A percentile compares a stretch with the other conserved stretches of the same genome.
phyloP scores from a whole-genome alignment of 2,113 vertebrate genomes.

The Phyllostomus discolor region DNA sequence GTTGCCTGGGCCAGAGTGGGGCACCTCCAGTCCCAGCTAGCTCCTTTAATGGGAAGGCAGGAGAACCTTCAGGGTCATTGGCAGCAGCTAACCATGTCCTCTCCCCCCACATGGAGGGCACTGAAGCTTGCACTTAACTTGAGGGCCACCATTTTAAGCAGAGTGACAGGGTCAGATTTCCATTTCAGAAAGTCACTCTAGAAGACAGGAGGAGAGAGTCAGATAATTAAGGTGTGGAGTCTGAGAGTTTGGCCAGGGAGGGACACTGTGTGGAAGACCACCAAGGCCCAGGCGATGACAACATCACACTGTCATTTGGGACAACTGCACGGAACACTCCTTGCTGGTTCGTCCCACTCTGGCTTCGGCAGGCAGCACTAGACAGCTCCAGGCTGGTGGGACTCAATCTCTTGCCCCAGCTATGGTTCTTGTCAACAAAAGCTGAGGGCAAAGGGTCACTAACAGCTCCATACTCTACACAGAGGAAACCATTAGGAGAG shows the following conservation, averaged over 20 bases:
- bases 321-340: background rate
- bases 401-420: background rate
- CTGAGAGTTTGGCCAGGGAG: background rate
- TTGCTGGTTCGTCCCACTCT: accelerated
- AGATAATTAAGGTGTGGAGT: background rate
- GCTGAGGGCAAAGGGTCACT: background rate
- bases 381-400: background rate
- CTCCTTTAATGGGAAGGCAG: background rate
- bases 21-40: background rate
- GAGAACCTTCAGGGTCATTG: background rate
- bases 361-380: background rate
- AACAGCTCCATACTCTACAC: background rate
- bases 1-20: too few species aligned
- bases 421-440: background rate
- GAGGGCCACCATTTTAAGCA: background rate
- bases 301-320: background rate
- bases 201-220: background rate
- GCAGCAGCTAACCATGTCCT: background rate
- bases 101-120: background rate
- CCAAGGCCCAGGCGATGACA: background rate
- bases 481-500: background rate
- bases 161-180: background rate
- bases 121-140: background rate
- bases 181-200: background rate
- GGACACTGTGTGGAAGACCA: too few species aligned